Evolutionary conservation across 2,797 vertebrate genomes (phyloP).

Genomic region (Sebastes taczanowskii): DNA sequence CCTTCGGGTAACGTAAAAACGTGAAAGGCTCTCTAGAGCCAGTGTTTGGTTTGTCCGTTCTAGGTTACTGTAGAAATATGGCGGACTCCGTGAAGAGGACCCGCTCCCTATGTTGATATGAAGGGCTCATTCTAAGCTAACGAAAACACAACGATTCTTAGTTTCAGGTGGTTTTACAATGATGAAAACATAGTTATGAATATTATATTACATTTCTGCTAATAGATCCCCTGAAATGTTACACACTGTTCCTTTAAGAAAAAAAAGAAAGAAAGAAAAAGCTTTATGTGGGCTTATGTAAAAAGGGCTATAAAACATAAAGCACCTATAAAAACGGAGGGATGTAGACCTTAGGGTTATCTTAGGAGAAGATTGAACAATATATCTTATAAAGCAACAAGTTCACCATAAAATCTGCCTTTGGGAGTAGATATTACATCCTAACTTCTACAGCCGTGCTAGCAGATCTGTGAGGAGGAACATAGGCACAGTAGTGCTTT

Average conservation of each 20-base stretch:
- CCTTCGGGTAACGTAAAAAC: no score
- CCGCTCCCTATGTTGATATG: no score
- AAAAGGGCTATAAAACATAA: not conserved
- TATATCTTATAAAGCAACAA: not conserved
- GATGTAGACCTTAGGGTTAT: not conserved
- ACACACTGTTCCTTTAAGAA: not conserved
- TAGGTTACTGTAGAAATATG: no score
- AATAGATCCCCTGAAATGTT: no score
- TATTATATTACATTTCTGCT: no score
- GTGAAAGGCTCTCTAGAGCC: no score
- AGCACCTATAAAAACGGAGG: not conserved
- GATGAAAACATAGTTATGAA: no score
- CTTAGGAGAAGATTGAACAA: not conserved
- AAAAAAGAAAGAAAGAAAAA: not conserved
- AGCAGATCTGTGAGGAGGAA: not conserved
- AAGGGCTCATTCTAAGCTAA: no score
- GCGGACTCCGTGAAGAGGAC: no score
- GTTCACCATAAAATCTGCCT: not conserved
- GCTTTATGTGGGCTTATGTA: not conserved
- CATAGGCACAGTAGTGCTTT: not conserved
- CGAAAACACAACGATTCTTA: rapidly evolving
- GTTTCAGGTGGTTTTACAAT: no score
- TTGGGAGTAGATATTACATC: not conserved
- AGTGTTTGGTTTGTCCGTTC: no score
- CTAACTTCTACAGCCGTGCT: not conserved